Percentiles rank a stretch among this genome's conserved stretches.
These are phyloP conservation scores for Scleropages formosus DNA, from an alignment of 2,797 vertebrate genomes.

Conservation along the genomic window DNA sequence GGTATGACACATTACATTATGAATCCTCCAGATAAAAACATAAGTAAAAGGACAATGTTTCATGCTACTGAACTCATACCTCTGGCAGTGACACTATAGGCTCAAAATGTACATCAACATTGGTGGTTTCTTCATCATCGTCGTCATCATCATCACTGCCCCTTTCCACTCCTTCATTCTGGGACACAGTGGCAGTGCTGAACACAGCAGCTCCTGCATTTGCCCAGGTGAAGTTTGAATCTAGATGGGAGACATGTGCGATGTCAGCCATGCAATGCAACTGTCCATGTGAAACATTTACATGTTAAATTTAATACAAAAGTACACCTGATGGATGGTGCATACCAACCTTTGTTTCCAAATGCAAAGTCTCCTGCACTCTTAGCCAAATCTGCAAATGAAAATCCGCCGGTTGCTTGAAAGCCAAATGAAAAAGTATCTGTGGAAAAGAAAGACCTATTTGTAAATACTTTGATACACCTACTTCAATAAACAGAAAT, in stretches of 20 bases:
- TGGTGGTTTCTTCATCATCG: conserved; percentile 80
- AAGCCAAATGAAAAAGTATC: conserved; percentile 70
- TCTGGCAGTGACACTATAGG: conserved; percentile 94
- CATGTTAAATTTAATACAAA: too few relatives aligned
- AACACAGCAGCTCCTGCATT: conserved; percentile 88
- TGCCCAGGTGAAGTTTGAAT: conserved; percentile 87
- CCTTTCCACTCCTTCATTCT: conserved; percentile 66
- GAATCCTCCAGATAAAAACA: not conserved
- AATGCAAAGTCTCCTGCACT: conserved; percentile 83
- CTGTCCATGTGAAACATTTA: not conserved
- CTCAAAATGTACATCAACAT: conserved; percentile 92
- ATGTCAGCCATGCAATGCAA: not conserved
- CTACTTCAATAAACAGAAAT: not conserved
- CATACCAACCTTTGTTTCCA: conserved; percentile 75
- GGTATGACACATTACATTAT: not conserved
- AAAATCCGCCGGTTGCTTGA: conserved; percentile 59
- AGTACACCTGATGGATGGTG: not conserved
- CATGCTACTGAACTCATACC: conserved; percentile 62
- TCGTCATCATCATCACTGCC: conserved; percentile 66
- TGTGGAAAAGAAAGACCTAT: conserved; percentile 42
- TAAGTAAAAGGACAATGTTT: not conserved
- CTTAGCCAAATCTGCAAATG: conserved; percentile 89
- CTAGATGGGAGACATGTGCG: conserved; percentile 55
- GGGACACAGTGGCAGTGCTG: conserved; percentile 52
- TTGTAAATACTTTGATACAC: not conserved